Conservation (phyloP, 2,888 invertebrate genomes). For the Nephrotoma guestfalica region DNA sequence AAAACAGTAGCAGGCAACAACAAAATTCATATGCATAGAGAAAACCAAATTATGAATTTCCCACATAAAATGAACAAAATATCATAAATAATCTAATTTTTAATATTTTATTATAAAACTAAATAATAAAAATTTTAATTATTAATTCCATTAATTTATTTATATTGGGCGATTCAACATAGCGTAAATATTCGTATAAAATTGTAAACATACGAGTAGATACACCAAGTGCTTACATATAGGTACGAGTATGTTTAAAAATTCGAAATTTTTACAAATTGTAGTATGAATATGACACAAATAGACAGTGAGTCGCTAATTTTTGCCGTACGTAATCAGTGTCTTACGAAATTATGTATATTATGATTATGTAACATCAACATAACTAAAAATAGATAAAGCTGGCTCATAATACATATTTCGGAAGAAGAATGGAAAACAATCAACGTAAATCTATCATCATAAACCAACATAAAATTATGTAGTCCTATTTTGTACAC, state of each 20-base stretch:
- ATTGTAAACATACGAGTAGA: too few relatives aligned
- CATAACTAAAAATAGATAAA: neutral
- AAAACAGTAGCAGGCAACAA: too few relatives aligned
- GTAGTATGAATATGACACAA: too few relatives aligned
- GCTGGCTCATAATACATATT: neutral
- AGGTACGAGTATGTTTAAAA: too few relatives aligned
- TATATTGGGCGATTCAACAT: neutral
- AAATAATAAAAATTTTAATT: neutral
- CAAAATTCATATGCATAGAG: neutral
- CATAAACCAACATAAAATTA: neutral
- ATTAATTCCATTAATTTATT: neutral
- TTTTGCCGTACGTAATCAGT: neutral
- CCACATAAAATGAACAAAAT: neutral
- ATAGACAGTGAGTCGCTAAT: neutral
- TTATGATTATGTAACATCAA: neutral
- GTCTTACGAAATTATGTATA: neutral
- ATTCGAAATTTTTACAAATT: too few relatives aligned
- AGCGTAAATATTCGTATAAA: neutral
- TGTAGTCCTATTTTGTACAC: neutral
- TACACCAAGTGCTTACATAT: too few relatives aligned
- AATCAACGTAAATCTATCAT: neutral
- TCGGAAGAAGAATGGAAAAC: neutral
- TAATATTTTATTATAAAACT: neutral
- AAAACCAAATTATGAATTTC: neutral
- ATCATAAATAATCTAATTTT: neutral